Base-by-base conservation (phyloP, 2,888 invertebrate species). In the Acanthosoma haemorrhoidale region DNA sequence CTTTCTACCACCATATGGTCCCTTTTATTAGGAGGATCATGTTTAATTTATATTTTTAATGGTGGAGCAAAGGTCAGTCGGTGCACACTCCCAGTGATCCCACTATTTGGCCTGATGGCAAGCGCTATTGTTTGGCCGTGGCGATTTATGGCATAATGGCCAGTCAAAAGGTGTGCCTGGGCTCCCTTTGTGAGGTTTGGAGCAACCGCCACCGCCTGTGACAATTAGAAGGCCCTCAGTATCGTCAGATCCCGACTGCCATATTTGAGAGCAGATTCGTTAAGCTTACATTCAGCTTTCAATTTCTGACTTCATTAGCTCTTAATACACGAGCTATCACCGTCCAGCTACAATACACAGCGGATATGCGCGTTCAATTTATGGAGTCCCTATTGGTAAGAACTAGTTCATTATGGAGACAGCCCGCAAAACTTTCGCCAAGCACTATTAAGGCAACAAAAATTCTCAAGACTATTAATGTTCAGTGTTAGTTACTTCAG, bases 1-100 rank as follows among this genome's bases (percentile, higher is more conserved):
- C 51, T 51, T 51, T 51, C 51, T 51, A 51, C n/a, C 29, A 51
- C 51, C 51, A 51, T 51, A 51, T 51, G 51, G 51, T 25, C 51
- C 43, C 51, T 51, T n/a, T 51, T 51, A 51, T 51, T 25, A 25
- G 25, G 51, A n/a, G 51, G 51, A 51, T 51, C 51, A 51, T 51
- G 51, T 51, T 51, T 51, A 51, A 51, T 51, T 51, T 51, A 51
- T 51, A 25, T 9, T 11, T 5, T 11, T 18, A 41, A 41, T 18
- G 41, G 16, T 29, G 25, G 6, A 3, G 13, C 51, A 51, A 51
- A 51, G 51, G 51, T 51, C 51, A 51, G 18, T 25, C n/a, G n/a
- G 25, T 21, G n/a, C n/a, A n/a, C n/a, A 43, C 11, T 21, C 21
- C 21, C 11, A 18, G n/a, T n/a, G n/a, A n/a, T n/a, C n/a, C n/a